phyloP scores from a whole-genome alignment of 2,888 invertebrate species.

The Drosophila mimica region DNA sequence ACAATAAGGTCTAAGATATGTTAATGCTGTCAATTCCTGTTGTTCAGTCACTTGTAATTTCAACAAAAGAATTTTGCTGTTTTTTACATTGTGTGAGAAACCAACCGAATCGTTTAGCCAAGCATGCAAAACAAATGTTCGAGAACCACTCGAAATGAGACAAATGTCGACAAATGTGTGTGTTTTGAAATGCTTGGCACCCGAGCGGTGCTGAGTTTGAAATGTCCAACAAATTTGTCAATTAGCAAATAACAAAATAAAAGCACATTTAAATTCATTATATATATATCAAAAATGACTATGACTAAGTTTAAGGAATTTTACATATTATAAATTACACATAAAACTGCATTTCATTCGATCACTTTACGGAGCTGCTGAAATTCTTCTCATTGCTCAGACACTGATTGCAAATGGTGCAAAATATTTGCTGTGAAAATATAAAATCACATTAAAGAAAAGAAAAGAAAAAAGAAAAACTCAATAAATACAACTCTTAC shows the following conservation, averaged over 20 bases:
- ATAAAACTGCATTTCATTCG: neutral
- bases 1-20: slow-evolving; percentile 1
- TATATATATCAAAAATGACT: slow-evolving; percentile 8
- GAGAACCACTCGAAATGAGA: slow-evolving; percentile 25
- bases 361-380: slow-evolving; percentile 56
- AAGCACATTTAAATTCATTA: slow-evolving; percentile 37
- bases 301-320: slow-evolving; percentile 9
- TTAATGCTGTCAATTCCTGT: neutral
- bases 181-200: slow-evolving; percentile 39
- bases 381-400: slow-evolving; percentile 76
- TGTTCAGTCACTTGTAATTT: slow-evolving; percentile 4
- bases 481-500: slow-evolving; percentile 32
- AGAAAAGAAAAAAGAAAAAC: neutral
- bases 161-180: slow-evolving; percentile 26
- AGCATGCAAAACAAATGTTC: slow-evolving; percentile 46
- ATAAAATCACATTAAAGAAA: neutral
- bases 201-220: slow-evolving; percentile 42
- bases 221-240: slow-evolving; percentile 58
- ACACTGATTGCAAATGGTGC: slow-evolving; percentile 76
- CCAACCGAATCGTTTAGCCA: slow-evolving; percentile 43
- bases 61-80: slow-evolving; percentile 42
- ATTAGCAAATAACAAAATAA: slow-evolving; percentile 51
- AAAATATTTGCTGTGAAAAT: slow-evolving; percentile 71
- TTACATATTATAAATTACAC: neutral
- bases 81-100: slow-evolving; percentile 28